Evolutionary conservation across 2,797 vertebrate species (phyloP), one percentile per base, ranked within the genome.

Genomic region (Triplophysa yarkandensis): DNA sequence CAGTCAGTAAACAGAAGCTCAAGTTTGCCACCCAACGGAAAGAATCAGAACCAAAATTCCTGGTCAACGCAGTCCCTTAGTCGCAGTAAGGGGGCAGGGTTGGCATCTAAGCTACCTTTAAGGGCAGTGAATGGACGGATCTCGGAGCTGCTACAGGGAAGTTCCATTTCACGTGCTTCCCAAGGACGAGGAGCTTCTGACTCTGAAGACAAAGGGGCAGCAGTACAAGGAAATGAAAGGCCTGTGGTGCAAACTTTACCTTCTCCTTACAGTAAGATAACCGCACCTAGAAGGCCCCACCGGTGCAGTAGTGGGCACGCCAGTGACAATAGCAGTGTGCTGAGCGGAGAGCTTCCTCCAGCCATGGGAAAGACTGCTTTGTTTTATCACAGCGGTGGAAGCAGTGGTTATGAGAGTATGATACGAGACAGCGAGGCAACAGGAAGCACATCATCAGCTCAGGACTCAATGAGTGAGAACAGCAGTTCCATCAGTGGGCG

Each of bases 391-490:
- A 98, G 96, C 0, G 98, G 97, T 1, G 97, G 97, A 73, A 98
- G 97, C 91, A 99, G 98, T 0, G 96, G 97, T 73, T 99, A 99
- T 0, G 98, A 99, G 89, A 99, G 98, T 89, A 95, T 98, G 95
- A 93, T 98, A 74, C 91, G 98, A 36, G 98, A 99, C 92, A 93
- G 98, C 0, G 97, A 99, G 89, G 97, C 97, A 2, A 99, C 98
- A 0, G 97, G 94, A 23, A 95, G 97, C 0, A 94, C 95, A 0
- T 98, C 92, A 14, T 99, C 97, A 0, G 94, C 98, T 0, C 98
- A 97, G 85, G 98, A 99, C 86, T 98, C 98, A 63, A 94, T 95
- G 88, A 99, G 97, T 0, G 97, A 99, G 83, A 95, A 98, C 87
- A 96, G 95, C 89, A 94, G 93, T 87, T 97, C 95, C 0, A 87